These are phyloP conservation scores for Rhea americana DNA, from an alignment of 2,113 vertebrate species.

Conservation along the genomic window DNA sequence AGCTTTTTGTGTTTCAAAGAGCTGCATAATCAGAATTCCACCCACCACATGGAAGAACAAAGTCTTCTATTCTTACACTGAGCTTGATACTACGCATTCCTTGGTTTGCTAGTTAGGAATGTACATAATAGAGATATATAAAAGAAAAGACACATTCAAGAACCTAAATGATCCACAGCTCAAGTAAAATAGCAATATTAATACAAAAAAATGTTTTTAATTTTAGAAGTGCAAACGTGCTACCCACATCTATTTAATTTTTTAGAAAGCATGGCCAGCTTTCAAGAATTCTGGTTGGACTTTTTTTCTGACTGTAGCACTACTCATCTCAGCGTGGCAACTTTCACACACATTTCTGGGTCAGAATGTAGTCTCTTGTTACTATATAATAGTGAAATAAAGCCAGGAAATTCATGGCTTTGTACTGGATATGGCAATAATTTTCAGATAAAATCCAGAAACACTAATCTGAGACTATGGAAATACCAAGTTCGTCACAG, in stretches of 20 bases:
- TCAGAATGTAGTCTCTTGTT: neutral
- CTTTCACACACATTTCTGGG: neutral
- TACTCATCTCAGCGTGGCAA: slow-evolving; percentile 15
- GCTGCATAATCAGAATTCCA: neutral
- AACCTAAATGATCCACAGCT: neutral
- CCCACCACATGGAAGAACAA: neutral
- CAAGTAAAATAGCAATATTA: neutral
- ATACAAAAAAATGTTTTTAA: neutral
- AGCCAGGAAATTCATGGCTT: neutral
- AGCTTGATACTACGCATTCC: neutral
- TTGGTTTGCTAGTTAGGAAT: neutral
- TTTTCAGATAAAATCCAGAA: neutral
- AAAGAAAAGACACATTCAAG: neutral
- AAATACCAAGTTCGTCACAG: neutral
- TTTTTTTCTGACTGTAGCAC: neutral
- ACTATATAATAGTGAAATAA: neutral
- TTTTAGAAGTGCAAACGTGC: neutral
- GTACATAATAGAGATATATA: accelerated
- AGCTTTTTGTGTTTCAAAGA: neutral
- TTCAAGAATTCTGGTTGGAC: slow-evolving; percentile 14
- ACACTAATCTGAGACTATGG: neutral
- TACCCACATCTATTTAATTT: slow-evolving; percentile 19
- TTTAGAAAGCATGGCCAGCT: neutral
- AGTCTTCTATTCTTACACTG: neutral
- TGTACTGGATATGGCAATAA: neutral